Evolutionary conservation across 1,140 invertebrate genomes (phyloP).

Genomic region (Onthophagus taurus): DNA sequence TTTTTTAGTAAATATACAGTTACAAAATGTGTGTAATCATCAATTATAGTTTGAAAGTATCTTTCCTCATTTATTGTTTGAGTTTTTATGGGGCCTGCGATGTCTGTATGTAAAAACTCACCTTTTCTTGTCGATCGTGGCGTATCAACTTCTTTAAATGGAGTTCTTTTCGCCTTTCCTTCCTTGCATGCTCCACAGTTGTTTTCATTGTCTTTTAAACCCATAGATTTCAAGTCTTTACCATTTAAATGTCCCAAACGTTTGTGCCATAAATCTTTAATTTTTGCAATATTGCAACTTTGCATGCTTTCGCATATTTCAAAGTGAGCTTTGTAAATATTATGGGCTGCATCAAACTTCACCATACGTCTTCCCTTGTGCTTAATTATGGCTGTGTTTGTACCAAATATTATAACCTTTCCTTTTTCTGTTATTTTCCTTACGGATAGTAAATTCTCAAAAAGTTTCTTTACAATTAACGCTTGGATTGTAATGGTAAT

Average conservation of each 20-base stretch:
- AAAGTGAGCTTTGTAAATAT: no score
- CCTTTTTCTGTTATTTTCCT: no score
- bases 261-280: slow-evolving; percentile 9
- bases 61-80: slow-evolving; percentile 23
- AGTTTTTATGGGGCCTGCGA: slow-evolving; percentile 33
- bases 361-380: no score
- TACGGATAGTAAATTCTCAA: no score
- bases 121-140: slow-evolving; percentile 15
- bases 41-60: slow-evolving; percentile 37
- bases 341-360: no score
- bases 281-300: no score
- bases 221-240: neutral
- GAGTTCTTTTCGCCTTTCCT: slow-evolving; percentile 14
- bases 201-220: neutral
- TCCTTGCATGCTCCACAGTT: slow-evolving; percentile 17
- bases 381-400: no score
- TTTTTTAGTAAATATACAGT: slow-evolving; percentile 29
- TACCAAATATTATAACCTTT: no score
- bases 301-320: no score
- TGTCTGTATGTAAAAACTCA: slow-evolving; percentile 31
- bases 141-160: slow-evolving; percentile 10
- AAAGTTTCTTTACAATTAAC: no score
- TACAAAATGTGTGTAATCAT: slow-evolving; percentile 33
- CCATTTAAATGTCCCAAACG: slow-evolving; percentile 14
- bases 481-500: no score